Evolutionary conservation across 2,113 vertebrate genomes (phyloP), one percentile per base, ranked within the genome.

Genomic region (Pao palembangensis): DNA sequence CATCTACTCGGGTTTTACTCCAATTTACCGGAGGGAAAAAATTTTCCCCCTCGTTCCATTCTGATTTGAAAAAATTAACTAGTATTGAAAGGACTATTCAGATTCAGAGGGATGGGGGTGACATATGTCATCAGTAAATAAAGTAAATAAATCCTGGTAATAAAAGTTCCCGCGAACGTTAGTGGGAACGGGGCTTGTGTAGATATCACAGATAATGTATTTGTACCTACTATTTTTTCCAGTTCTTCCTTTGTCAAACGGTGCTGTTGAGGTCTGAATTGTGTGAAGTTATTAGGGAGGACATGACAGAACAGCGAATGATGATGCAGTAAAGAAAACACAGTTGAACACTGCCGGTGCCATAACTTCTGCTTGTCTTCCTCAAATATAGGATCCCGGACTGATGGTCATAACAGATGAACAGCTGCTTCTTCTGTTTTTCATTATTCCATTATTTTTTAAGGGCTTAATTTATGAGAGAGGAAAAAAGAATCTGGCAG

Each of bases 181-280:
- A 12, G 34, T 38, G 34, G 34, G 11, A 38, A 38, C 8, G 10
- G 10, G 34, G 34, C 34, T 38, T 12, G 34, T 1, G 34, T 38
- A 38, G 34, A 38, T 12, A 38, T 38, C 34, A 38, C 8, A 38
- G 34, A 8, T 38, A 38, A 12, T 38, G 8, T 38, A 38, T 38
- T 38, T 10, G 10, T 38, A 38, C 11, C 34, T 38, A 12, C 34
- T 38, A 4, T 12, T 38, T 38, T 38, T 12, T 12, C 10, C 1
- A 38, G 34, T 38, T 4, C 34, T 38, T 38, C 10, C 11, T 5
- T 23, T 14, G n/a, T 1, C 14, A 48, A 55, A 55, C 28, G 25
- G 15, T 46, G n/a, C 34, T 47, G 63, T 58, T 47, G 5, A 63
- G 43, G 53, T 71, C 54, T 54, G 54, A 62, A 59, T 49, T 41